Evolutionary conservation across 1,140 invertebrate genomes (phyloP), one percentile per base, ranked within the genome.

Genomic region (Xylocopa sonorina): DNA sequence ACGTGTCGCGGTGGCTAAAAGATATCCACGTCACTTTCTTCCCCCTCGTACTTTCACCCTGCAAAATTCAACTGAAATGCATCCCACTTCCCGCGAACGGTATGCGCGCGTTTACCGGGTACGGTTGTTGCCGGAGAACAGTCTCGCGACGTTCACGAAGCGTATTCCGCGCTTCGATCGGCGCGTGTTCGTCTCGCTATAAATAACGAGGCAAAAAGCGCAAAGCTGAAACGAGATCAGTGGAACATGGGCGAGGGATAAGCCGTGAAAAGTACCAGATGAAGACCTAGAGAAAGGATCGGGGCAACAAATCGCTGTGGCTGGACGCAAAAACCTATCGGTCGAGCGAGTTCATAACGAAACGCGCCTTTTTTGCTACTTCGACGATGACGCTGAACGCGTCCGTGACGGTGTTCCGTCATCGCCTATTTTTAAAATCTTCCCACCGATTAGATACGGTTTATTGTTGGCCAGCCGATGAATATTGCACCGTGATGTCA

Each of bases 1-100:
- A 72, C 32, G 66, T 48, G 50, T 55, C 58, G 21, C 69, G 41
- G 29, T 50, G 29, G 3, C n/a, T 62, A 64, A 79, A 73, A 62
- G 57, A 62, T 62, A 78, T 72, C 34, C 58, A 55, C 24, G 77
- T 79, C 77, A 64, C 69, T 79, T 79, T 79, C 77, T 73, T 73
- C 58, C 48, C 58, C 32, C 27, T 63, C 24, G 21, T 63, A 73
- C 68, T 78, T 64, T 78, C 77, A 38, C 68, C 57, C 67, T n/a
- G 38, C 43, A 48, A 53, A 79, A 73, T 64, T 55, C 77, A 34
- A 63, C 50, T 27, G 27, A 27, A 73, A 24, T 32, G 32, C 58
- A 55, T 51, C 46, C 10, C 50, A 51, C 34, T 34, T 53, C 18
- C 41, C 16, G n/a, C n/a, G n/a, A n/a, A n/a, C n/a, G 1, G 32